Evolutionary conservation across 1,140 invertebrate genomes (phyloP).

Genomic region (Drosophila orena): DNA sequence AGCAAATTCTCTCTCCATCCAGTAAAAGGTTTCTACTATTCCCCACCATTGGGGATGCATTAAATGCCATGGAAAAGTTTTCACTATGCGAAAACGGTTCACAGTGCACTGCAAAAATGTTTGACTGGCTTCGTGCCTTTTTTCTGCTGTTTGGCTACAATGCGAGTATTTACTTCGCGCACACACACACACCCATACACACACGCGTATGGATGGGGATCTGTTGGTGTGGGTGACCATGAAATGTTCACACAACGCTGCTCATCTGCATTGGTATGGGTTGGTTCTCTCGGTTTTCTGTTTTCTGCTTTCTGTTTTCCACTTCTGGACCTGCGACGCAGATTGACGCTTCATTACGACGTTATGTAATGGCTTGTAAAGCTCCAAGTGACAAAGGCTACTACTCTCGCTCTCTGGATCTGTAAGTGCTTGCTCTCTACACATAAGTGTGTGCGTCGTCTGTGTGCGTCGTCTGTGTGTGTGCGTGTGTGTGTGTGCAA

Average conservation of each 20-base stretch:
- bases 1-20: slow-evolving; percentile 17
- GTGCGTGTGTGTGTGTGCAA: neutral
- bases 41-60: slow-evolving; percentile 26
- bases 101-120: slow-evolving; percentile 46
- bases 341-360: slow-evolving; percentile 80
- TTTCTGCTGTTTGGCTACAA: slow-evolving; percentile 57
- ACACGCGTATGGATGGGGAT: neutral
- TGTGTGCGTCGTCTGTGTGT: too few species aligned
- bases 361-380: slow-evolving; percentile 57
- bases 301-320: slow-evolving; percentile 29
- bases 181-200: slow-evolving; percentile 7
- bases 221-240: slow-evolving; percentile 70
- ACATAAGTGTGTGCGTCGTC: neutral
- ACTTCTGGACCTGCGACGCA: slow-evolving; percentile 65
- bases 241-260: slow-evolving; percentile 74
- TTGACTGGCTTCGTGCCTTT: slow-evolving; percentile 17
- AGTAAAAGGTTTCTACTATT: neutral
- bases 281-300: slow-evolving; percentile 22
- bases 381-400: slow-evolving; percentile 52
- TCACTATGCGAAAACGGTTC: slow-evolving; percentile 24
- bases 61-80: slow-evolving; percentile 40
- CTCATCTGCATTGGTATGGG: slow-evolving; percentile 14
- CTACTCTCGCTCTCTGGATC: slow-evolving; percentile 11
- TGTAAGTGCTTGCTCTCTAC: neutral
- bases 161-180: slow-evolving; percentile 60